phyloP scores from a whole-genome alignment of 2,888 invertebrate species.

The Cephus nigrinus region DNA sequence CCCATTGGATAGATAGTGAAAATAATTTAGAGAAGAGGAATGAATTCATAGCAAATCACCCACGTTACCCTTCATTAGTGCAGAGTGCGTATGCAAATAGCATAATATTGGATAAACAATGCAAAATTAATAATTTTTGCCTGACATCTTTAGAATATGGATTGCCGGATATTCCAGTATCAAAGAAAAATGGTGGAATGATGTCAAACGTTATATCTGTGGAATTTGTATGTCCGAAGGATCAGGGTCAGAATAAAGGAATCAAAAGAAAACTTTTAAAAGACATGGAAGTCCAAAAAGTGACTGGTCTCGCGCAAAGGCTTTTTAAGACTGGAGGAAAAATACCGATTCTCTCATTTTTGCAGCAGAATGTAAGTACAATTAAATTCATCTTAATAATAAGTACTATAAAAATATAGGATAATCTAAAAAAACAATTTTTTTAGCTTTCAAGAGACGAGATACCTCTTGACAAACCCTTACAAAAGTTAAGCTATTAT shows the following conservation, averaged over 20 bases:
- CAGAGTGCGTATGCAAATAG: conserved; percentile 72
- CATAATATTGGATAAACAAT: background rate
- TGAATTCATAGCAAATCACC: conserved; percentile 77
- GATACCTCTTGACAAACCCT: conserved; percentile 82
- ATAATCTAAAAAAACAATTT: conserved; percentile 5
- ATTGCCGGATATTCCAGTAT: conserved; percentile 80
- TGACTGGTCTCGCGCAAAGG: conserved; percentile 83
- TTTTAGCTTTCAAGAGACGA: conserved; percentile 73
- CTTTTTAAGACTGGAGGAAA: conserved; percentile 72
- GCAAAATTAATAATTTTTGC: conserved; percentile 15
- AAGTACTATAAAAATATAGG: background rate
- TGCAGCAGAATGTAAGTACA: conserved; percentile 63
- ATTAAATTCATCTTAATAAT: conserved; percentile 9
- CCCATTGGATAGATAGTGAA: conserved; percentile 76
- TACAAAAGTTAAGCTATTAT: conserved; percentile 85
- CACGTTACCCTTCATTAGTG: conserved; percentile 80
- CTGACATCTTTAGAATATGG: conserved; percentile 78
- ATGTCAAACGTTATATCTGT: conserved; percentile 69
- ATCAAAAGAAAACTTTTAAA: conserved; percentile 79
- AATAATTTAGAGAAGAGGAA: conserved; percentile 65
- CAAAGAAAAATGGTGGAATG: conserved; percentile 74
- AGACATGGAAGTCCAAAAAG: conserved; percentile 84
- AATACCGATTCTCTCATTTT: conserved; percentile 64
- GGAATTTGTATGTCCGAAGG: conserved; percentile 70
- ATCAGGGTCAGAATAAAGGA: conserved; percentile 65